Percentiles rank a stretch among this genome's conserved stretches.
Conservation (phyloP, 2,888 invertebrate genomes). For the Ephialtes manifestator region DNA sequence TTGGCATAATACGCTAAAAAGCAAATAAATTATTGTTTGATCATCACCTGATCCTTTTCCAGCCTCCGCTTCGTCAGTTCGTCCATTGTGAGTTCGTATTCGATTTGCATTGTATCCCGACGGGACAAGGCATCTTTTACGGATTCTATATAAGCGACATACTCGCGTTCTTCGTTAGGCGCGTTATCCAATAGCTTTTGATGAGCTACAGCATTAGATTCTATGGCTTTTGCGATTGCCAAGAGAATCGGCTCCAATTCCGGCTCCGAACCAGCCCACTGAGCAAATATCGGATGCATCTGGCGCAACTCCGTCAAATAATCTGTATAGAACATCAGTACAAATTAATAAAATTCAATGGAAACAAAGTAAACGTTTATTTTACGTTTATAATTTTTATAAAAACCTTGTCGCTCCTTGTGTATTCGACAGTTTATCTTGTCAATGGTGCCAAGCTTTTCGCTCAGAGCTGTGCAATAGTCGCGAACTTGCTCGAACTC, state of each 20-base stretch:
- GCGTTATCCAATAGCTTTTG: slow-evolving; percentile 86
- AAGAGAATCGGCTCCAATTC: slow-evolving; percentile 86
- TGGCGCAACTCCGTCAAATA: slow-evolving; percentile 88
- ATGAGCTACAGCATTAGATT: slow-evolving; percentile 87
- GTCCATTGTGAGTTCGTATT: slow-evolving; percentile 89
- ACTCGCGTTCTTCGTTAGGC: slow-evolving; percentile 88
- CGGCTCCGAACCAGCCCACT: slow-evolving; percentile 89
- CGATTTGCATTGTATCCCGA: slow-evolving; percentile 89
- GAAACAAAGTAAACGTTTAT: neutral
- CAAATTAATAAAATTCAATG: neutral
- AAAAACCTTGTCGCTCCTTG: slow-evolving; percentile 88
- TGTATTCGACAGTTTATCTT: slow-evolving; percentile 89
- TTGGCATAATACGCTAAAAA: no score
- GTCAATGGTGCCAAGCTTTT: slow-evolving; percentile 89
- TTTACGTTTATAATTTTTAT: slow-evolving; percentile 7
- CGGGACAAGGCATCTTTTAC: slow-evolving; percentile 89
- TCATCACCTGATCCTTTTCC: slow-evolving; percentile 89
- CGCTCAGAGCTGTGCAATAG: slow-evolving; percentile 88
- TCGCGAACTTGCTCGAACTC: slow-evolving; percentile 89
- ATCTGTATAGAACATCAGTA: slow-evolving; percentile 81
- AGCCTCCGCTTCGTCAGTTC: slow-evolving; percentile 88
- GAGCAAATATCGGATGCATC: slow-evolving; percentile 88
- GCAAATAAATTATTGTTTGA: neutral
- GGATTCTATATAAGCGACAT: slow-evolving; percentile 89
- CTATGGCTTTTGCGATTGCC: slow-evolving; percentile 86